phyloP scores from a whole-genome alignment of 2,888 invertebrate species.

The Sipha maydis region DNA sequence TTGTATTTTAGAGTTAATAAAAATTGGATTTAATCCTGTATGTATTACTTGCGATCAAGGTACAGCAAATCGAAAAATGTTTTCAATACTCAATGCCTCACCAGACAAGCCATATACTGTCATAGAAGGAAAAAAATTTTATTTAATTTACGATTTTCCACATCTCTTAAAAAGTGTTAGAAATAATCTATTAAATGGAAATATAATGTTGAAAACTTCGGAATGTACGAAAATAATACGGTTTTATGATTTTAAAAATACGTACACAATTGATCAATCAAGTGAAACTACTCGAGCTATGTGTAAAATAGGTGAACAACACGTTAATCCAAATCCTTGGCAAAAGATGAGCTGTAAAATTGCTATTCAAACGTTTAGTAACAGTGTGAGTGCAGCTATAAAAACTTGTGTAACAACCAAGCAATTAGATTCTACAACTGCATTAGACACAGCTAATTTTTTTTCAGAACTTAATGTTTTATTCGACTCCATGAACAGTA shows the following conservation, averaged over 20 bases:
- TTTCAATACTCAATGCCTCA: constrained; percentile 63
- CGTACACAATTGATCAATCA: constrained; percentile 62
- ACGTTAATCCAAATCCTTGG: constrained; percentile 64
- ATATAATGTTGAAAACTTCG: constrained; percentile 61
- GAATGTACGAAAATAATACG: constrained; percentile 50
- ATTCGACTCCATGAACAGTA: constrained; percentile 65
- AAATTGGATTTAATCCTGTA: constrained; percentile 63
- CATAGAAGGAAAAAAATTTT: constrained; percentile 63
- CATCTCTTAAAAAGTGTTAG: constrained; percentile 64
- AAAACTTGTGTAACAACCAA: constrained; percentile 63
- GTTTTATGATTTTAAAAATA: constrained; percentile 63
- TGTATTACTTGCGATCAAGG: constrained; percentile 64
- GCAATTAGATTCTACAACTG: constrained; percentile 61
- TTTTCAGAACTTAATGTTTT: constrained; percentile 64
- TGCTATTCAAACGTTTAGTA: constrained; percentile 65
- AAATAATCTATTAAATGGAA: constrained; percentile 63
- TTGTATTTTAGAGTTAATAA: constrained; percentile 58
- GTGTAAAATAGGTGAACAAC: constrained; percentile 64
- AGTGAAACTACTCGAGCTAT: constrained; percentile 63
- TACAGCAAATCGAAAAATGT: constrained; percentile 63
- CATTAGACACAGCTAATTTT: constrained; percentile 64
- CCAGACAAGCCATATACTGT: constrained; percentile 63
- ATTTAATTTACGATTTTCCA: constrained; percentile 64
- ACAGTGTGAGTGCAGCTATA: constrained; percentile 64
- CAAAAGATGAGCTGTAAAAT: constrained; percentile 64